Base-by-base conservation (phyloP, 2,797 vertebrate species). In the Luscinia luscinia region DNA sequence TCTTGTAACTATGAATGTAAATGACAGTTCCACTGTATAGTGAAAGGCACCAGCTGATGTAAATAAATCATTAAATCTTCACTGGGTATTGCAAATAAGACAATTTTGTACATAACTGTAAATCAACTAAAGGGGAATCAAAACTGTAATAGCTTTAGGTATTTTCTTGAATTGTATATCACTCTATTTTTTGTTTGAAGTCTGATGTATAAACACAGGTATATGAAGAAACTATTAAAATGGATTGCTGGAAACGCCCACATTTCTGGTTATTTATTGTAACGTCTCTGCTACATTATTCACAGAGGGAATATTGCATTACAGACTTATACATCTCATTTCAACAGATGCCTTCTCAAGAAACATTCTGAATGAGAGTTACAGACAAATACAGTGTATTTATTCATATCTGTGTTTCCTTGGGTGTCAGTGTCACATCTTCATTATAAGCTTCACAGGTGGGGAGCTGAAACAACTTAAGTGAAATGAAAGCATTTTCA, bases 211-310 rank as follows among this genome's bases (percentile, higher is more conserved):
- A 96, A 94, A 87, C n/a, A 91, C 43, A 89, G 78, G 73, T 57
- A 54, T 61, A 87, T 63, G 70, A 90, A 93, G 77, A 94, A 90
- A 49, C 77, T 80, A 97, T 97, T 95, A 96, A 97, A 97, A 43
- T 79, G n/a, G 21, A 93, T 30, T 74, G 76, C n/a, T 76, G 75
- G 70, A 95, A 82, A 41, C 2, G 23, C 17, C 24, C 41, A 23
- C 74, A 28, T 86, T 91, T 54, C 40, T 68, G 27, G 12, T 81
- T 91, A 58, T 89, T 94, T 41, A 36, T 90, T 96, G 19, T 18
- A 63, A 74, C 0, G 0, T 75, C 36, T 80, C 57, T 7, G 6
- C 73, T 51, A 52, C 7, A 26, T 62, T 84, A 69, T 54, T 55
- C 52, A 72, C 59, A 51, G 76, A 36, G 51, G 16, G n/a, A 89